These are phyloP conservation scores for Sebastes taczanowskii DNA, from an alignment of 2,797 vertebrate species.

Conservation along the genomic window DNA sequence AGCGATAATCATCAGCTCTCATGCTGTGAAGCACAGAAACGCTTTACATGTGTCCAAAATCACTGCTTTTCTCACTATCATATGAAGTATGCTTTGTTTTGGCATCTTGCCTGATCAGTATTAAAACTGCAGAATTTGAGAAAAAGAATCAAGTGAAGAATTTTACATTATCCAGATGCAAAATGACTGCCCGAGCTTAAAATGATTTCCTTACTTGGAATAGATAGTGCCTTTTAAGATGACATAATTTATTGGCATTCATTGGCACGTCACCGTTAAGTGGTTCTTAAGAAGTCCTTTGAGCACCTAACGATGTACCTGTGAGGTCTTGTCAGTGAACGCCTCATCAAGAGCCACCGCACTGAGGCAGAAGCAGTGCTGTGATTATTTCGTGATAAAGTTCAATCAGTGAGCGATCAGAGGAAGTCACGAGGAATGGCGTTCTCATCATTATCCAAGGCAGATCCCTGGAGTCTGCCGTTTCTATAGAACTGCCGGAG, in stretches of 20 bases:
- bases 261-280: neutral
- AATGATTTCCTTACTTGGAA: neutral
- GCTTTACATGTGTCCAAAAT: neutral
- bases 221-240: neutral
- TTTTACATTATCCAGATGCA: neutral
- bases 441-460: conserved; percentile 20
- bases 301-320: neutral
- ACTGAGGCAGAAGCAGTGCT: neutral
- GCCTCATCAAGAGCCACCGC: neutral
- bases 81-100: neutral
- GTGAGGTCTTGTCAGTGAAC: neutral
- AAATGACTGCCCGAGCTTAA: conserved; percentile 1
- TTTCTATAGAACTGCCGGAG: conserved; percentile 7
- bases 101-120: neutral
- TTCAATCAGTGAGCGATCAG: conserved; percentile 9
- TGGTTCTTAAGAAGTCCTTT: neutral
- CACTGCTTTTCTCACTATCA: neutral
- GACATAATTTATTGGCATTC: neutral
- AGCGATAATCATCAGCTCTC: neutral
- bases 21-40: neutral
- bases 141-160: neutral
- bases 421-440: conserved; percentile 50
- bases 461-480: neutral
- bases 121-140: neutral
- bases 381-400: neutral